Percentiles rank a stretch among this genome's conserved stretches.
Conservation (phyloP, 1,140 invertebrate species). For the Galleria mellonella region DNA sequence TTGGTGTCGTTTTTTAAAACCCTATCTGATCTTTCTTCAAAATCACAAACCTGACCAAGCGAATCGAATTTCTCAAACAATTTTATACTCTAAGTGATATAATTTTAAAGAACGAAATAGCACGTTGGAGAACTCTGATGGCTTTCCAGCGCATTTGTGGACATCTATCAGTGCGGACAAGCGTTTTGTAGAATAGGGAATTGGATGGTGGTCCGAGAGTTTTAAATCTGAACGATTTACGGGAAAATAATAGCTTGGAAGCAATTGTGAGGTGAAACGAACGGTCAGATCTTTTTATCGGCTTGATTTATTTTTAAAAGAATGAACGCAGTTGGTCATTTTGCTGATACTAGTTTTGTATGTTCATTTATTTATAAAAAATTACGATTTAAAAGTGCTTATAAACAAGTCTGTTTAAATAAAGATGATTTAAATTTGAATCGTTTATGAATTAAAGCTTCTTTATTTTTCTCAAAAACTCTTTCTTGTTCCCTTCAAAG, state of each 20-base stretch:
- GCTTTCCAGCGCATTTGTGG: conserved; percentile 39
- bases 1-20: conserved; percentile 61
- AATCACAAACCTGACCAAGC: conserved; percentile 24
- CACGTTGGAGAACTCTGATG: conserved; percentile 10
- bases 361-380: no score
- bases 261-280: no score
- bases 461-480: no score
- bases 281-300: no score
- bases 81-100: conserved; percentile 14
- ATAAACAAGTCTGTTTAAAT: no score
- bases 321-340: no score
- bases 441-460: no score
- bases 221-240: conserved; percentile 60
- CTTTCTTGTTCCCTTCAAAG: no score
- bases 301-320: no score
- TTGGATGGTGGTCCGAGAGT: conserved; percentile 52
- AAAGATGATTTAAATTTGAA: no score
- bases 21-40: conserved; percentile 58
- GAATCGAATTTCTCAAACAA: conserved; percentile 5
- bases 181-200: conserved; percentile 61
- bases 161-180: conserved; percentile 62
- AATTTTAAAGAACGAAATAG: background rate
- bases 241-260: conserved; percentile 40
- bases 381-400: no score
- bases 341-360: no score